Base-by-base conservation (phyloP, 2,888 invertebrate species). In the Pyrocoelia pectoralis region DNA sequence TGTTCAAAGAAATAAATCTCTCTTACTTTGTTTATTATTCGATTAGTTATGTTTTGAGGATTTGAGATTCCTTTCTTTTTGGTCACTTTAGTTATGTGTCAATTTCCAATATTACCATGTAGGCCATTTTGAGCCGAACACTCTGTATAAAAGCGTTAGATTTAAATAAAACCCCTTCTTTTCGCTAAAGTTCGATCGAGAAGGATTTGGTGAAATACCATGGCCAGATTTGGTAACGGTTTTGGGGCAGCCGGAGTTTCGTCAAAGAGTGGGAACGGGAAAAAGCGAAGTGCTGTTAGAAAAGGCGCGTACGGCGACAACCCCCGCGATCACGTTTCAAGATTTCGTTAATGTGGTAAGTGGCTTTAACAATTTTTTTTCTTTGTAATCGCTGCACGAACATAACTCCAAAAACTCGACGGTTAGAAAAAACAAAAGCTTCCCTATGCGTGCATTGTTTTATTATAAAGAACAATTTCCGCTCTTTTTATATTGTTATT, bases 301-400 rank as follows among this genome's bases (percentile, higher is more conserved):
- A 74, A 89, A 90, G 80, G 89, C 91, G 33, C 86, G 86, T 72
- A 88, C 87, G 75, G 85, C 90, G 19, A 87, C 86, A 69, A 87
- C 88, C 71, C 87, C 90, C 62, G 93, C 94, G 62, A 92, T 95
- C 74, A 94, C 95, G 38, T 95, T 94, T 83, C 95, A 95, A 84
- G 94, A 95, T 79, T 95, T 95, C 82, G 93, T 95, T 72, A 95
- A 95, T 86, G 92, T 95, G 89, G 95, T 95, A 80, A 94, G 95
- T 90, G 24, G 24, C 24, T 24, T 24, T 24, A 5, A 6, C 24
- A 24, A 5, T 3, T 24, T 24, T 24, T 24, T 24, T 6, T 6
- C 24, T n/a, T 38, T 38, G 3, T 28, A 6, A 28, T 6, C 9
- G 5, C 29, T 6, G 9, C 29, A 38, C 8, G 8, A 8, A 43